These are phyloP conservation scores for Tipula vernalis DNA, from an alignment of 2,888 invertebrate genomes.

Conservation along the genomic window DNA sequence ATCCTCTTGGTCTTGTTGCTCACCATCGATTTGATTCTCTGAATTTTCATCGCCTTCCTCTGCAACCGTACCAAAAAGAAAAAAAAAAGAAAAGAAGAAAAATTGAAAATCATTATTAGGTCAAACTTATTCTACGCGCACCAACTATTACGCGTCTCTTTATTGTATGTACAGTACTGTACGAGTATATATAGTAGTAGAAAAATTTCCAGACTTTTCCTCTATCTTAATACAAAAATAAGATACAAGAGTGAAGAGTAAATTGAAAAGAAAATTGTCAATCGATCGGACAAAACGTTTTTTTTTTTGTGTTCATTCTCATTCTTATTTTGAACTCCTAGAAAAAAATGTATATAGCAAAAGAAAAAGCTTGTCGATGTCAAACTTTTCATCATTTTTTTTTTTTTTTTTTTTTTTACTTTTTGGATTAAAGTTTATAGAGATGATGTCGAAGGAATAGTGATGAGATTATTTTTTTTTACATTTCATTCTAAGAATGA, in stretches of 20 bases:
- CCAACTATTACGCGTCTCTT: conserved; percentile 14
- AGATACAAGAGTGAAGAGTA: conserved; percentile 7
- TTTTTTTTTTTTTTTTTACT: not conserved
- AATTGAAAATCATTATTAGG: conserved; percentile 5
- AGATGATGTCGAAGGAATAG: conserved; percentile 7
- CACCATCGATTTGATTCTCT: conserved; percentile 13
- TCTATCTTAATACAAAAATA: not conserved
- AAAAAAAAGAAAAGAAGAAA: not conserved
- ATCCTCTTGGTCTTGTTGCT: not conserved
- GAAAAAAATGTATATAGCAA: not conserved
- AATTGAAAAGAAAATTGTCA: conserved; percentile 10
- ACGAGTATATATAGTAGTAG: not conserved
- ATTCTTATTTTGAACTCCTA: not conserved
- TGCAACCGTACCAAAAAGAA: conserved; percentile 13
- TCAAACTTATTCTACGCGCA: conserved; percentile 11
- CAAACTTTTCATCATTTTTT: conserved; percentile 7
- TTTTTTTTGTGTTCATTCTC: not conserved
- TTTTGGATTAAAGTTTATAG: not conserved
- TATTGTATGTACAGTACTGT: not conserved
- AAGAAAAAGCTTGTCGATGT: conserved; percentile 8
- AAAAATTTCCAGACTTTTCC: conserved; percentile 9
- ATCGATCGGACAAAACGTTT: conserved; percentile 10
- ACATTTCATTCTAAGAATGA: not conserved
- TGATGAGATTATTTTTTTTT: not conserved
- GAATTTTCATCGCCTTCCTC: conserved; percentile 16